Conservation (phyloP, 2,888 invertebrate species). For the Mythimna ferrago region DNA sequence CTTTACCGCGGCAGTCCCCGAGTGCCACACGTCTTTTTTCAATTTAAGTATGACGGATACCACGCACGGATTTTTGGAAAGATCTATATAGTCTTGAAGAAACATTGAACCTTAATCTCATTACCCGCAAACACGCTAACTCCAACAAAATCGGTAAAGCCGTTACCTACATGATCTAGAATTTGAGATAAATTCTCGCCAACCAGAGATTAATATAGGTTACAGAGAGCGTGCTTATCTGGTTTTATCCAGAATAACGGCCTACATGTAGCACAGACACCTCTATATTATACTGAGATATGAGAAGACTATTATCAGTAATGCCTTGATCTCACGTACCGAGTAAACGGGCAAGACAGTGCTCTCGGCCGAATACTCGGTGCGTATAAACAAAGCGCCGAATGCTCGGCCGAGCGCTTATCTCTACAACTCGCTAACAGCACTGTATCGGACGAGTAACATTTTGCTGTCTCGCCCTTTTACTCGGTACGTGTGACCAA, state of each 20-base stretch:
- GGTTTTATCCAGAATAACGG: constrained; percentile 24
- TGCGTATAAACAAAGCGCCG: no score
- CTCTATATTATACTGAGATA: background rate
- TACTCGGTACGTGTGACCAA: no score
- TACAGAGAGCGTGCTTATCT: constrained; percentile 38
- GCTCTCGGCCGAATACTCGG: no score
- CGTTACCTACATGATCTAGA: constrained; percentile 30
- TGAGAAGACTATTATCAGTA: background rate
- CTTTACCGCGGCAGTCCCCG: no score
- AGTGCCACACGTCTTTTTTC: no score
- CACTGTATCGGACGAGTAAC: no score
- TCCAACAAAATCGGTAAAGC: constrained; percentile 43
- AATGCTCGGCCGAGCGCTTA: no score
- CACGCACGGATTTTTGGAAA: background rate
- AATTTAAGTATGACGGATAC: no score
- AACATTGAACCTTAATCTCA: background rate
- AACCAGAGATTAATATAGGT: constrained; percentile 27
- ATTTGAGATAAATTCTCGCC: constrained; percentile 21
- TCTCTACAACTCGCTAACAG: no score
- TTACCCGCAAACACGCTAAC: constrained; percentile 19
- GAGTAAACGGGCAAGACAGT: no score
- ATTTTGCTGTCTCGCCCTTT: no score
- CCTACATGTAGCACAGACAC: constrained; percentile 9
- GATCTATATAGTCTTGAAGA: background rate
- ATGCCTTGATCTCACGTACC: no score